A percentile compares a stretch with the other conserved stretches of the same genome.
Evolutionary conservation across 2,797 vertebrate species (phyloP).

Genomic region (Sebastes minor): DNA sequence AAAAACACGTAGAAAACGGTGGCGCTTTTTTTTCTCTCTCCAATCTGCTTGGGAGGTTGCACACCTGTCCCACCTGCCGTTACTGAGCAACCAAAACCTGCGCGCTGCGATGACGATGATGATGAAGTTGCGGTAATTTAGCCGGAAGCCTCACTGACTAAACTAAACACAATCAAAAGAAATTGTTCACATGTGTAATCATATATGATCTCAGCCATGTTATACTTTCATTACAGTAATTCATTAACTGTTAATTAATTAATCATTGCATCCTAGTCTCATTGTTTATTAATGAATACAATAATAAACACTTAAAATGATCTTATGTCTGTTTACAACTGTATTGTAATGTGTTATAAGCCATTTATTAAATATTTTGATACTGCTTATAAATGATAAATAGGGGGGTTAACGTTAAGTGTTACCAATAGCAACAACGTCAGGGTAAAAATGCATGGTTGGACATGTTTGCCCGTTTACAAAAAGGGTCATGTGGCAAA

Average conservation of each 20-base stretch:
- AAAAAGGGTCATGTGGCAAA: constrained; percentile 58
- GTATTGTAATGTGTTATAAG: neutral
- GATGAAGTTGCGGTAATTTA: no score
- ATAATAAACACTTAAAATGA: neutral
- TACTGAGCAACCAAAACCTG: no score
- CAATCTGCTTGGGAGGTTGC: no score
- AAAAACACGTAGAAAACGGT: no score
- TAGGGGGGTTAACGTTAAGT: neutral
- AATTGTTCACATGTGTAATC: no score
- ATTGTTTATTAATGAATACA: neutral
- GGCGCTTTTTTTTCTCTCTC: fast-evolving
- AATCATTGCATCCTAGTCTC: neutral
- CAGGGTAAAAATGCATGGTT: neutral
- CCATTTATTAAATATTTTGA: neutral
- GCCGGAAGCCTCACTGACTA: no score
- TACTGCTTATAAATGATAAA: neutral
- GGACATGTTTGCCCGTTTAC: constrained; percentile 34
- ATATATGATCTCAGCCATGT: no score
- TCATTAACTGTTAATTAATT: no score
- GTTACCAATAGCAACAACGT: neutral
- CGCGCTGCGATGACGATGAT: no score
- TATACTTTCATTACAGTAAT: no score
- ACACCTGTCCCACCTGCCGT: no score
- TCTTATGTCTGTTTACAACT: neutral
- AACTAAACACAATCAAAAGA: no score